A percentile compares a stretch with the other conserved stretches of the same genome.
These are phyloP conservation scores for Oasisia sp. DNA, from an alignment of 2,888 invertebrate species.

Conservation along the genomic window DNA sequence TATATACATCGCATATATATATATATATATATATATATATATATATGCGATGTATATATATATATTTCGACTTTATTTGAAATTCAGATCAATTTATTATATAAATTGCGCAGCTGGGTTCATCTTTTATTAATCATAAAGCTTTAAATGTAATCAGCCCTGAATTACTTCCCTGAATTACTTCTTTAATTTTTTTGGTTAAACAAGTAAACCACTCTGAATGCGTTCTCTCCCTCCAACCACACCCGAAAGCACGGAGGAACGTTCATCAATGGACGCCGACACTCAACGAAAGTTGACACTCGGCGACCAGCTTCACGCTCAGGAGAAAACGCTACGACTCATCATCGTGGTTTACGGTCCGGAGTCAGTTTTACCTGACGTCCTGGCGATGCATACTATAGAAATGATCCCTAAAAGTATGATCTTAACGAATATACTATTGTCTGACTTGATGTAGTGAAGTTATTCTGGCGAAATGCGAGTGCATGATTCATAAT, in stretches of 20 bases:
- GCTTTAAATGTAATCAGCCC: too few species aligned
- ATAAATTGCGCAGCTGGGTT: too few species aligned
- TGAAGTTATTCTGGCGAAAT: background rate
- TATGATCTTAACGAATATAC: background rate
- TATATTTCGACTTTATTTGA: too few species aligned
- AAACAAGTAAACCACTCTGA: background rate
- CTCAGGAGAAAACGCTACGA: background rate
- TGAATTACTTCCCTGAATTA: too few species aligned
- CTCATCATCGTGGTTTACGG: constrained; percentile 13
- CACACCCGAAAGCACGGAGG: background rate
- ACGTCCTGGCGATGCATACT: constrained; percentile 13
- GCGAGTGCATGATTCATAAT: background rate
- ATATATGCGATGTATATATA: too few species aligned
- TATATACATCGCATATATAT: too few species aligned
- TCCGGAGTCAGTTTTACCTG: background rate
- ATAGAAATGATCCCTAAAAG: background rate
- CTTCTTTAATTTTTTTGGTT: too few species aligned
- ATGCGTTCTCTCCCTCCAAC: constrained; percentile 5
- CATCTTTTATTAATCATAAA: too few species aligned
- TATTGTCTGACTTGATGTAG: background rate
- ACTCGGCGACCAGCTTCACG: background rate
- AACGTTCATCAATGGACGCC: background rate
- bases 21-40: too few species aligned
- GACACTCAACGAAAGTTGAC: background rate
- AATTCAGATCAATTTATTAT: too few species aligned